Evolutionary conservation across 2,888 invertebrate genomes (phyloP), one percentile per base, ranked within the genome.

Genomic region (Apotomis betuletana): DNA sequence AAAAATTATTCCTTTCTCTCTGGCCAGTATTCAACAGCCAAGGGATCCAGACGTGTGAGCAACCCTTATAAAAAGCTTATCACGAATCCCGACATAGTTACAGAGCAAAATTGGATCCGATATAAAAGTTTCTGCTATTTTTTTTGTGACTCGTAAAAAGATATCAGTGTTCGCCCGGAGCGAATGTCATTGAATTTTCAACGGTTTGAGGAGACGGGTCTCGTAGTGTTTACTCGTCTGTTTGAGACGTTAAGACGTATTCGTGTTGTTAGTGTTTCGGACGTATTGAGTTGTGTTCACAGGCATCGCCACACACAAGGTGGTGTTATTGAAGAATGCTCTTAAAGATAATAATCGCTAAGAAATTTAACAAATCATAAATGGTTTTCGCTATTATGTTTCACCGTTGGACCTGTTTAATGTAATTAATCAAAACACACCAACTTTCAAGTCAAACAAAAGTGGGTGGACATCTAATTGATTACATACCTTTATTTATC

Each of bases 51-150:
- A 58, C 62, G 57, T 72, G 72, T 72, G 71, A 71, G 61, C 49
- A 62, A 70, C 62, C 71, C 71, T 73, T 73, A 75, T 73, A 75
- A 75, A 75, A 75, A 75, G 73, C 75, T 75, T 75, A 75, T 75
- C 75, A 70, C 60, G 59, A 67, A 70, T 73, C 73, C 64, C 68
- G 65, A 61, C 65, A 68, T 73, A 73, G 75, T 75, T 75, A 70
- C 75, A 57, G 70, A 46, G 68, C 74, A 68, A 73, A 75, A 75
- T 75, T 75, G 75, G 70, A 73, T 73, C 75, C 67, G 73, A 68
- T 70, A 73, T 70, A 75, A 73, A 64, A 75, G 70, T 73, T 74
- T 65, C 60, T 52, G 72, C 72, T 61, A 72, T 72, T 72, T 72
- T 72, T 72, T 72, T 72, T 72, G 67, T 68, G 72, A 68, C 58